phyloP scores from a whole-genome alignment of 2,797 vertebrate species.

The Acanthopagrus latus region DNA sequence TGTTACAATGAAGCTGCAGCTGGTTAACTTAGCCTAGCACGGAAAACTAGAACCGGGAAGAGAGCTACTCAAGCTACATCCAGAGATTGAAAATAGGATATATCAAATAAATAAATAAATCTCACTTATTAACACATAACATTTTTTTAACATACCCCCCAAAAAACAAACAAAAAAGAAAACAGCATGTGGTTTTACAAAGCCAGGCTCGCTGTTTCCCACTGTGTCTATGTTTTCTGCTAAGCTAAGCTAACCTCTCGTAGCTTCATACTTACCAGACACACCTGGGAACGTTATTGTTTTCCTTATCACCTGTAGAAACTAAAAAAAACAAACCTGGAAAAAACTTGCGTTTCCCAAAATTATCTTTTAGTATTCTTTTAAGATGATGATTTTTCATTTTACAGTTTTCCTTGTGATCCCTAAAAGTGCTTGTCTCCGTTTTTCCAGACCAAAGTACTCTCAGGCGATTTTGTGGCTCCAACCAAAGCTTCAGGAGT shows the following conservation, averaged over 20 bases:
- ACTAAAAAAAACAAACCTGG: too few species aligned
- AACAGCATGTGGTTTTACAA: background rate
- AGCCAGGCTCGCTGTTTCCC: background rate
- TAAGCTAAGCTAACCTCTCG: background rate
- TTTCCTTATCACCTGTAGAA: background rate
- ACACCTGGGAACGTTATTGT: background rate
- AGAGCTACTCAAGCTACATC: too few species aligned
- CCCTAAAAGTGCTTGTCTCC: background rate
- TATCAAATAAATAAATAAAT: background rate
- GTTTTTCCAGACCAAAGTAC: slow-evolving; percentile 53
- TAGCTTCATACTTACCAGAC: background rate
- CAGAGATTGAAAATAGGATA: background rate
- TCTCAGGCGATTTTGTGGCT: slow-evolving; percentile 59
- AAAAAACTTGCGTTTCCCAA: background rate
- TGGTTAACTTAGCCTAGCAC: background rate
- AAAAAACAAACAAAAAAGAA: background rate
- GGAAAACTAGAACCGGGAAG: background rate
- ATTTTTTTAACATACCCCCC: too few species aligned
- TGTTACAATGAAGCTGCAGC: background rate
- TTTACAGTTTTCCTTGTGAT: background rate
- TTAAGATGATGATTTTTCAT: background rate
- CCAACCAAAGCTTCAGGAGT: slow-evolving; percentile 58
- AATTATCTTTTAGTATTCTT: background rate
- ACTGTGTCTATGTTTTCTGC: background rate
- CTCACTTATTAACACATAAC: too few species aligned